phyloP scores from a whole-genome alignment of 2,113 vertebrate genomes.

The Rhinoderma darwinii region DNA sequence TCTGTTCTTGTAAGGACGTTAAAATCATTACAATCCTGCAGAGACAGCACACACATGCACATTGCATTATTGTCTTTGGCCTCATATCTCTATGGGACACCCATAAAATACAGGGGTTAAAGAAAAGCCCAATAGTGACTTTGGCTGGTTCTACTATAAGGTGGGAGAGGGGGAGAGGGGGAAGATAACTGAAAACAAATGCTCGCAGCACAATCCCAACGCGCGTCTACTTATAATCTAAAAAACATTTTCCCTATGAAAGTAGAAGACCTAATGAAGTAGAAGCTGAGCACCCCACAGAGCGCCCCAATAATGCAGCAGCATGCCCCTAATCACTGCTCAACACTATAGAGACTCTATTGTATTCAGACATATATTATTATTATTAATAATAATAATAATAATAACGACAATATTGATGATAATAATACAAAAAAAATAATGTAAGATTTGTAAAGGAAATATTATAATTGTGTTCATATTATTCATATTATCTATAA shows the following conservation, averaged over 20 bases:
- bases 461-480: background rate
- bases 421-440: too few species aligned
- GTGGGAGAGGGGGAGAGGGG: constrained; percentile 26
- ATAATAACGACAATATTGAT: too few species aligned
- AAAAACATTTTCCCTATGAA: constrained; percentile 35
- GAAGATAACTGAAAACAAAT: constrained; percentile 55
- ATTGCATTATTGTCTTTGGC: constrained; percentile 19
- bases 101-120: constrained; percentile 30
- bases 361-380: background rate
- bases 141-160: constrained; percentile 22
- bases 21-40: background rate
- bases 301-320: background rate
- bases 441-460: background rate
- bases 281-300: constrained; percentile 19
- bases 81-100: background rate
- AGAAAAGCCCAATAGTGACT: constrained; percentile 23
- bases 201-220: background rate
- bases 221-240: constrained; percentile 48
- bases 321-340: background rate
- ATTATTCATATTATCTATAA: too few species aligned
- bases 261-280: constrained; percentile 39
- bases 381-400: too few species aligned
- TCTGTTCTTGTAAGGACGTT: background rate
- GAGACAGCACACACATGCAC: background rate
- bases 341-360: background rate